Evolutionary conservation across 2,888 invertebrate species (phyloP).

Genomic region (Sympetrum striolatum): DNA sequence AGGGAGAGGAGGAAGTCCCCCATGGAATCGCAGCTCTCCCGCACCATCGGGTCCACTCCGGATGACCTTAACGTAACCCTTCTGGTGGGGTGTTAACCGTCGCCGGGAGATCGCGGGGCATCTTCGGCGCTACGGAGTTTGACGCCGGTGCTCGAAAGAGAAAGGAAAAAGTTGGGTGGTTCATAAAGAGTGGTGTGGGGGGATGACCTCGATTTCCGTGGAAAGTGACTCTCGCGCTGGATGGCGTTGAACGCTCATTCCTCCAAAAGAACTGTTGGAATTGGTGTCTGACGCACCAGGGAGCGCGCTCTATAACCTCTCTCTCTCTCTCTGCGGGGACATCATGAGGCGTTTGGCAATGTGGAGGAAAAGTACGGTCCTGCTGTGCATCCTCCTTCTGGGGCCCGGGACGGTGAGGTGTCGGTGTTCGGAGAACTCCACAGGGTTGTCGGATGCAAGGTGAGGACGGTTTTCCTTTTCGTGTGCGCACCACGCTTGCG

Average conservation of each 20-base stretch:
- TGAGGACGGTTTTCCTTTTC: neutral
- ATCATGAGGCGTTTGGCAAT: neutral
- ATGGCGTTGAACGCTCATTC: neutral
- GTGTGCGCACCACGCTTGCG: no score
- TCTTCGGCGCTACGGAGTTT: neutral
- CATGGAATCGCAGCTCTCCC: neutral
- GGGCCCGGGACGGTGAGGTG: neutral
- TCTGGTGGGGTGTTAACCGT: neutral
- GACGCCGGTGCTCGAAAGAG: neutral
- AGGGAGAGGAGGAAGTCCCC: neutral
- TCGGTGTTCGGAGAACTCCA: neutral
- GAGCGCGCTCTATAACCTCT: neutral
- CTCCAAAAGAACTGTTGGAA: neutral
- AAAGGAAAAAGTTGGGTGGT: neutral
- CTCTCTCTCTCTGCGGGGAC: neutral
- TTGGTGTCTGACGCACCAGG: neutral
- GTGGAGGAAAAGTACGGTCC: neutral
- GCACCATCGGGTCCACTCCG: neutral
- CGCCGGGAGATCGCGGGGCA: no score
- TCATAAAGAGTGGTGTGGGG: neutral
- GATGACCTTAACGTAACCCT: no score
- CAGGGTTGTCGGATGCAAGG: neutral
- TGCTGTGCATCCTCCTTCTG: neutral
- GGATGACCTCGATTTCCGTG: constrained; percentile 29
- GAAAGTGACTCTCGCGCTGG: neutral